Evolutionary conservation across 2,797 vertebrate species (phyloP).

Genomic region (Natrix natrix): DNA sequence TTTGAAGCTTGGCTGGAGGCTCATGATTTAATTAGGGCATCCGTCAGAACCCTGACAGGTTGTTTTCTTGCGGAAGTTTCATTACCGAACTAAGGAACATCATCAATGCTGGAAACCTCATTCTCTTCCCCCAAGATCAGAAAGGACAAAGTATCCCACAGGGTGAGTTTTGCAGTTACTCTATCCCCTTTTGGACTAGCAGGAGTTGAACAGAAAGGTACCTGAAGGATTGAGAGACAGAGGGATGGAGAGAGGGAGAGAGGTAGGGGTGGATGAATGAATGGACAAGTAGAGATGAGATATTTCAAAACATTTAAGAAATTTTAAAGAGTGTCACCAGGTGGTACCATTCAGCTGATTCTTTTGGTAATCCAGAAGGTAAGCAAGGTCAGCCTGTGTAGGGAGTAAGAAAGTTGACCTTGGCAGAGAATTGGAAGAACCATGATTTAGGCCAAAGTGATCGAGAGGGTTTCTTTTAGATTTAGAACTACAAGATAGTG

Average conservation of each 20-base stretch:
- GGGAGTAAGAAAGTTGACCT: background rate
- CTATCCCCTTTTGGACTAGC: background rate
- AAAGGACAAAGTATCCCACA: background rate
- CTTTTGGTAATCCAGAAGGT: background rate
- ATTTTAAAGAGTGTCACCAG: background rate
- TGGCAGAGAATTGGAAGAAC: background rate
- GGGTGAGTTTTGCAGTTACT: background rate
- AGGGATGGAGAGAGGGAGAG: background rate
- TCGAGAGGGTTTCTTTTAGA: background rate
- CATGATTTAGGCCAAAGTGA: background rate
- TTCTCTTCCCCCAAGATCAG: background rate
- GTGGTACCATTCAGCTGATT: background rate
- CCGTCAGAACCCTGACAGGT: too few relatives aligned
- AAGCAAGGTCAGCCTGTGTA: background rate
- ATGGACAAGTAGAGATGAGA: background rate
- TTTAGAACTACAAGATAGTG: background rate
- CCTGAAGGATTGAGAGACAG: background rate
- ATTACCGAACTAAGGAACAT: background rate
- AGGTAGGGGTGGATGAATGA: background rate
- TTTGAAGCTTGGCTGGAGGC: too few relatives aligned
- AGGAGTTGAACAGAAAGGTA: background rate
- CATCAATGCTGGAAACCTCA: background rate
- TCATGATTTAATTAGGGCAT: too few relatives aligned
- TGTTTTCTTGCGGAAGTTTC: background rate
- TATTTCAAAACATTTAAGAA: background rate